These are phyloP conservation scores for Ascidia mentula DNA, from an alignment of 23 tunicate species.

Conservation along the genomic window DNA sequence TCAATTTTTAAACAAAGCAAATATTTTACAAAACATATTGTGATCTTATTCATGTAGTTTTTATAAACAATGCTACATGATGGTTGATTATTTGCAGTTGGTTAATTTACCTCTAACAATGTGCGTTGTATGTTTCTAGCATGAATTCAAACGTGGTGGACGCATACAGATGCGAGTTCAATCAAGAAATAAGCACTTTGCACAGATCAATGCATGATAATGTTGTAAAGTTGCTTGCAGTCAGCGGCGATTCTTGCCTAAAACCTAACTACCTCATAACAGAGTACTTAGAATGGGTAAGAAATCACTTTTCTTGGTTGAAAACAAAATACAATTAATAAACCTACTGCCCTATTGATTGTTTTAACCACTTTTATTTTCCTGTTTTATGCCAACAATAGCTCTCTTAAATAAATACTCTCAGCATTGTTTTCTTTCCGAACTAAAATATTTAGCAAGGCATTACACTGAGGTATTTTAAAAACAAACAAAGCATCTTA, in stretches of 20 bases:
- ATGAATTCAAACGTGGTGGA: not conserved
- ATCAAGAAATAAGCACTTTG: conserved; percentile 55
- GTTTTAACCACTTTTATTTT: too few relatives aligned
- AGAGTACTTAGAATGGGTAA: conserved; percentile 93
- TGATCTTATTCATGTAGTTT: too few relatives aligned
- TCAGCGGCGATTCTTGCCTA: conserved; percentile 14
- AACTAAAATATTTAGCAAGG: too few relatives aligned
- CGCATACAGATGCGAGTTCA: conserved; percentile 28
- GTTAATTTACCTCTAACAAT: not conserved
- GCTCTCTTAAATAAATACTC: too few relatives aligned
- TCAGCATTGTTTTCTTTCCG: too few relatives aligned
- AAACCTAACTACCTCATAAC: conserved; percentile 58
- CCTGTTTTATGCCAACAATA: too few relatives aligned
- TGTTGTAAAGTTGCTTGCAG: conserved; percentile 61
- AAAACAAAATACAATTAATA: not conserved
- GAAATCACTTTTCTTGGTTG: conserved; percentile 1
- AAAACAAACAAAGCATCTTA: too few relatives aligned
- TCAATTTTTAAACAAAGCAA: too few relatives aligned
- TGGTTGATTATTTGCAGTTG: too few relatives aligned
- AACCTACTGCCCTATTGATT: not conserved
- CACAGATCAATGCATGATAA: conserved; percentile 59
- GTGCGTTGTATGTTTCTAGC: not conserved
- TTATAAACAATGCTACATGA: too few relatives aligned
- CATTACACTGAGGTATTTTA: too few relatives aligned
- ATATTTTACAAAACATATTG: too few relatives aligned